Percentiles rank a stretch among this genome's conserved stretches.
phyloP scores from a whole-genome alignment of 2,797 vertebrate genomes.

The Momotus momota region DNA sequence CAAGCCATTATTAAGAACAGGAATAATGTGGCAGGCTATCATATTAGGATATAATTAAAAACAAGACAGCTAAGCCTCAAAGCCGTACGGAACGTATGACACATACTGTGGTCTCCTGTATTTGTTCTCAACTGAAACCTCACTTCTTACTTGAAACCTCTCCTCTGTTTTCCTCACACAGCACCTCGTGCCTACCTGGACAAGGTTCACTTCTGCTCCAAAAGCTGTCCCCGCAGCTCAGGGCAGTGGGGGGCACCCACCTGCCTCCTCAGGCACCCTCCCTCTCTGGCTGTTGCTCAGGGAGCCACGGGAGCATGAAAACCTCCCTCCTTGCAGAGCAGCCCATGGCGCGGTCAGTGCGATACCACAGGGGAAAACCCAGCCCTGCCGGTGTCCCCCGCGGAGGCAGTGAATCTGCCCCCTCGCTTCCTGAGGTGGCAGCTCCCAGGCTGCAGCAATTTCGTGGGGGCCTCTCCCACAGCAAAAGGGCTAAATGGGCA shows the following conservation, averaged over 20 bases:
- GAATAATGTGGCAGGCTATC: constrained; percentile 17
- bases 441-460: neutral
- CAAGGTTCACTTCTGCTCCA: neutral
- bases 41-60: constrained; percentile 56
- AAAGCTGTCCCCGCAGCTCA: accelerated
- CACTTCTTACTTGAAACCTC: neutral
- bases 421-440: neutral
- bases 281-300: neutral
- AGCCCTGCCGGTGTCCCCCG: neutral
- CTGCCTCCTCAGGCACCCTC: neutral
- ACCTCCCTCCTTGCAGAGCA: neutral
- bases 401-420: neutral
- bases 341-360: accelerated
- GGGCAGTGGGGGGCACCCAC: accelerated
- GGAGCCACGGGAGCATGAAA: neutral
- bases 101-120: constrained; percentile 8
- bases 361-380: neutral
- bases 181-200: neutral
- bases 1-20: constrained; percentile 25
- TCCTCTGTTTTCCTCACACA: neutral
- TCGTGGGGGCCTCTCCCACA: neutral
- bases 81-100: neutral
- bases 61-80: constrained; percentile 36
- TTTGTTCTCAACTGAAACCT: constrained; percentile 45
- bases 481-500: neutral